Base-by-base conservation (phyloP, 1,140 invertebrate genomes). In the Ostrea edulis region DNA sequence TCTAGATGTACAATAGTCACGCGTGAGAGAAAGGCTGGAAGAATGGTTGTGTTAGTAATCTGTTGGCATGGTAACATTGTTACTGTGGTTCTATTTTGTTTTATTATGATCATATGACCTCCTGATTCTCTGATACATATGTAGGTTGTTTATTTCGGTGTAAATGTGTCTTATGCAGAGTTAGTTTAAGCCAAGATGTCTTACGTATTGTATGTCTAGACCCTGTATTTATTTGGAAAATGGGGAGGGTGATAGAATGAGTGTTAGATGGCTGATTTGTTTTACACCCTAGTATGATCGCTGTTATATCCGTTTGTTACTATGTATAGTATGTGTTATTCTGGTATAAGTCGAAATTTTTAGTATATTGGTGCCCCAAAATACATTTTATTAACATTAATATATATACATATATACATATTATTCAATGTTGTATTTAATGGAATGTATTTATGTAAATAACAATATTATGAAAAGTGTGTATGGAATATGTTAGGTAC, bases 291-390 rank as follows among this genome's bases (percentile, higher is more conserved):
- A 71, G 22, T 22, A 71, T 25, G 25, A 25, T 71, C 68, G 29
- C 22, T 71, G 68, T 71, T 71, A 71, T 29, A 11, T 8, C 25
- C 25, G 12, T 71, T 71, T 71, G 68, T 71, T 71, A 25, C 68
- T 25, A 35, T 71, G 68, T 71, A 29, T 71, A 25, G n/a, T 25
- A 22, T 71, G 68, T 71, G 68, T 71, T 71, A 71, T 71, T 25
- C 8, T 71, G 29, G 29, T 29, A 29, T 71, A 25, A 71, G 25
- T 71, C 5, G 68, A 29, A 71, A 29, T 71, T 71, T 71, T 25
- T 29, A 71, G 68, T 71, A 29, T 71, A 25, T 12, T 29, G 68
- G 65, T 25, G 25, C 11, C n/a, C 65, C 22, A 68, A 68, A 25
- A 68, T 25, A 8, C 17, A 22, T 22, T 71, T 25, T 71, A 71